A percentile compares a stretch with the other conserved stretches of the same genome.
phyloP scores from a whole-genome alignment of 2,113 vertebrate species.

The Menidia beryllina region DNA sequence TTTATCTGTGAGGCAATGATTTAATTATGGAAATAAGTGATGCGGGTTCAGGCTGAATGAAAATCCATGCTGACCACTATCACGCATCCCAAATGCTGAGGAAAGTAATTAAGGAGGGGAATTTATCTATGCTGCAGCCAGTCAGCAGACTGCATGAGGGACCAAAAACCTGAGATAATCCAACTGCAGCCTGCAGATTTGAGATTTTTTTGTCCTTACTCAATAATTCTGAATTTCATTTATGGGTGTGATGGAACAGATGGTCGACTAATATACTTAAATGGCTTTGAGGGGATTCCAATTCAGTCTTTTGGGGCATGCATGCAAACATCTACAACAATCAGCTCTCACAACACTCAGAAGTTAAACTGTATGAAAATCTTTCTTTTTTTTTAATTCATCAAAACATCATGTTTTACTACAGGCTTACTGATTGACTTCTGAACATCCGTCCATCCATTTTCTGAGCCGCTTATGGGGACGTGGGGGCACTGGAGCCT shows the following conservation, averaged over 20 bases:
- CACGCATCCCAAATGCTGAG: constrained; percentile 37
- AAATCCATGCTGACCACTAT: constrained; percentile 26
- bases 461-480: too few relatives aligned
- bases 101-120: constrained; percentile 51
- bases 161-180: constrained; percentile 42
- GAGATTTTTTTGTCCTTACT: constrained; percentile 60
- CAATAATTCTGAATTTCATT: constrained; percentile 64
- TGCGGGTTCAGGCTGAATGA: constrained; percentile 29
- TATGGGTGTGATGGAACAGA: constrained; percentile 67
- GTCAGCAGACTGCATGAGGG: constrained; percentile 40
- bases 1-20: constrained; percentile 18
- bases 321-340: constrained; percentile 66
- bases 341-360: constrained; percentile 54
- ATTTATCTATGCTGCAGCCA: constrained; percentile 49
- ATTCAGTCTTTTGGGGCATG: constrained; percentile 60
- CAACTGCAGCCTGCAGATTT: constrained; percentile 38
- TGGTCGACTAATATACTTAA: constrained; percentile 65
- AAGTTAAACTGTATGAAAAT: constrained; percentile 11
- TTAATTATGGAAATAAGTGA: constrained; percentile 26
- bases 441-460: too few relatives aligned
- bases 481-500: too few relatives aligned
- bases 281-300: constrained; percentile 71
- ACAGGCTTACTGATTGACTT: too few relatives aligned
- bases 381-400: neutral
- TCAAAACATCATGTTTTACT: neutral